A percentile compares a stretch with the other conserved stretches of the same genome.
These are phyloP conservation scores for Macaca mulatta DNA, from an alignment of 2,113 vertebrate genomes.

Conservation along the genomic window DNA sequence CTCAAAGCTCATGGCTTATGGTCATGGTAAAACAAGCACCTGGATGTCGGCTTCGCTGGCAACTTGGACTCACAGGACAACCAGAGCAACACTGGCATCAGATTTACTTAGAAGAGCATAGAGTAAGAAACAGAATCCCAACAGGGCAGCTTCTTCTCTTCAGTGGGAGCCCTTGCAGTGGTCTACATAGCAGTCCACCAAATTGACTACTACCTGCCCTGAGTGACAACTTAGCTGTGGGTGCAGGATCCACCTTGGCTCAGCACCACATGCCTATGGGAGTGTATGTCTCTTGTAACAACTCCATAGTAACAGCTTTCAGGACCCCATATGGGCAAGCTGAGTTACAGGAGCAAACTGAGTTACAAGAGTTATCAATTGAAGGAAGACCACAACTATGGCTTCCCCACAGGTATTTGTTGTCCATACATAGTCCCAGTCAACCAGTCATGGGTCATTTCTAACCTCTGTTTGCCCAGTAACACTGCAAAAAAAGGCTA, in stretches of 20 bases:
- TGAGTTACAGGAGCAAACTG: neutral
- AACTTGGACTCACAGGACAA: neutral
- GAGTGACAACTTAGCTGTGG: neutral
- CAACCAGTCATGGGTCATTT: neutral
- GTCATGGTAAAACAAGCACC: neutral
- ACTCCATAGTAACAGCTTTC: neutral
- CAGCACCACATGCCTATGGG: neutral
- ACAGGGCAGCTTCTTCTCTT: neutral
- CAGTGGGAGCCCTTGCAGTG: neutral
- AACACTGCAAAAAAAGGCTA: neutral
- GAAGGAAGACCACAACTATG: neutral
- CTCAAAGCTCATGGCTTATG: neutral
- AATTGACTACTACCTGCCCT: neutral
- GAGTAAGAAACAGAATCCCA: neutral
- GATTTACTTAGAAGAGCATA: neutral
- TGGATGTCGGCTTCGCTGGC: neutral
- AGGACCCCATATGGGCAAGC: neutral
- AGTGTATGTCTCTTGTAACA: neutral
- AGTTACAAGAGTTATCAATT: neutral
- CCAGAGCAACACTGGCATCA: neutral
- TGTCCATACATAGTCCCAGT: too few species aligned
- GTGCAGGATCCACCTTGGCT: neutral
- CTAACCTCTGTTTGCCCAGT: neutral
- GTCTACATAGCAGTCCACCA: neutral
- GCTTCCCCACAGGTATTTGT: neutral